Evolutionary conservation across 2,888 invertebrate genomes (phyloP), one percentile per base, ranked within the genome.

Genomic region (Cantharis nigra): DNA sequence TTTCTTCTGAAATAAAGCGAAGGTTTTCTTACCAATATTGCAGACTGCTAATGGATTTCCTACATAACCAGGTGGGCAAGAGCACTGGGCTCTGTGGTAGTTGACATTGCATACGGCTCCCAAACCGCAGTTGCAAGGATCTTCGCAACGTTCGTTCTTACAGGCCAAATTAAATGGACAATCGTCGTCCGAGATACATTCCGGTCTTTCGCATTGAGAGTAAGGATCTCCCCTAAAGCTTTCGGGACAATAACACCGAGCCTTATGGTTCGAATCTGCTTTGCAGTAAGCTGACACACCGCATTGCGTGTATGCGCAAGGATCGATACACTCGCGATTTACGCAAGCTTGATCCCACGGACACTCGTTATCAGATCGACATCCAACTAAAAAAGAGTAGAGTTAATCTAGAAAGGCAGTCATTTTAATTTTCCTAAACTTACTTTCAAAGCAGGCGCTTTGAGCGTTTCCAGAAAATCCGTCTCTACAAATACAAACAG

Each of bases 391-490:
- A 90, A 81, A 49, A n/a, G n/a, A n/a, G 2, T 7, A n/a, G 7
- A n/a, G 3, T 49, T 49, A 49, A n/a, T 49, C 2, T 49, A 9
- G 26, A 26, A 9, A 26, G 26, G 49, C 0, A 69, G 16, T n/a
- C 65, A 28, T 23, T n/a, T 1, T 63, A 18, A 18, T 11, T 10
- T 10, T 7, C 9, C n/a, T 7, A 49, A 49, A 49, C 91, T 87
- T 89, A 94, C 94, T 92, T 85, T 94, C 92, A 83, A 93, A 92
- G 84, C 96, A 96, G 83, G 93, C 92, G 74, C 91, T 91, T 83
- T 95, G 93, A 14, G 96, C 95, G 85, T 96, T 95, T 85, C 97
- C 97, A 80, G 95, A 95, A 85, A 92, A 96, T 49, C 95, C 94
- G 82, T 95, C 94, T 81, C 93, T 90, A 85, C 97, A 97, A 3